Percentiles rank a stretch among this genome's conserved stretches.
Conservation (phyloP, 2,113 vertebrate species). For the Brienomyrus longianalis region DNA sequence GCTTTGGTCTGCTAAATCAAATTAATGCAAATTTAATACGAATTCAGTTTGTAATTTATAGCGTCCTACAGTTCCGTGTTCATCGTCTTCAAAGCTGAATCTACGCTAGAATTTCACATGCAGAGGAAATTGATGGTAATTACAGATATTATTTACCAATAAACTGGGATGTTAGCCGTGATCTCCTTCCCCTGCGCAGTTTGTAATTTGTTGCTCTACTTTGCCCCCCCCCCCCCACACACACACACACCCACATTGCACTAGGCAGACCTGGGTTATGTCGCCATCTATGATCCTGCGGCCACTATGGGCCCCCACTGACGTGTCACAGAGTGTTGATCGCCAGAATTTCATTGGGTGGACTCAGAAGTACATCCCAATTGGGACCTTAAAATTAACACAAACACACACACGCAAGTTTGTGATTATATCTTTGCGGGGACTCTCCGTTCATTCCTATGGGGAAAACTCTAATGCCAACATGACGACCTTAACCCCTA, state of each 20-base stretch:
- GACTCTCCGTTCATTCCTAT: too few species aligned
- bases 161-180: background rate
- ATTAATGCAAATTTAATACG: background rate
- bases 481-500: too few species aligned
- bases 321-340: background rate
- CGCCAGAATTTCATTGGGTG: background rate
- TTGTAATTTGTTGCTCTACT: background rate
- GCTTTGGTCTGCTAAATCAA: background rate
- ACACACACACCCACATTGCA: background rate
- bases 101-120: background rate
- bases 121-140: background rate
- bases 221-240: background rate
- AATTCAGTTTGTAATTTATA: background rate
- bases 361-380: background rate
- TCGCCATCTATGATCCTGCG: background rate
- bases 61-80: background rate
- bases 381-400: background rate
- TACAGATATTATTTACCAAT: background rate
- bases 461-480: too few species aligned
- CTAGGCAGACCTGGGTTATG: background rate
- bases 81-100: background rate
- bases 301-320: background rate
- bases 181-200: background rate
- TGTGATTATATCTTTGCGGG: too few species aligned
- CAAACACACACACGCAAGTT: background rate